A percentile compares a stretch with the other conserved stretches of the same genome.
Evolutionary conservation across 1,140 invertebrate genomes (phyloP).

Genomic region (Euura saliciscinereae): DNA sequence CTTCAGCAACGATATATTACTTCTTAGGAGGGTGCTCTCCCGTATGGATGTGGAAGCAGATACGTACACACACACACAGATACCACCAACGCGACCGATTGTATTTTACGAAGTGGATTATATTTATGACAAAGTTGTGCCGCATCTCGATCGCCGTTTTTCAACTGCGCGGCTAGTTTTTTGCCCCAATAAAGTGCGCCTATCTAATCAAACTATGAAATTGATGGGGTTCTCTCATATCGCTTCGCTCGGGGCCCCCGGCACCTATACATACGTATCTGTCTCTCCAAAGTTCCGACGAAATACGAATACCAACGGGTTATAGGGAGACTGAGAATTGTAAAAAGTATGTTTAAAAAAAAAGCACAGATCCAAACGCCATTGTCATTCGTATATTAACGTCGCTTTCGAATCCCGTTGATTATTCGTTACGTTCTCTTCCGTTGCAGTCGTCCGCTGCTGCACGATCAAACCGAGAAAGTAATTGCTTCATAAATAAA

Average conservation of each 20-base stretch:
- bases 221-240: conserved; percentile 41
- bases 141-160: conserved; percentile 33
- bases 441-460: background rate
- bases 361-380: background rate
- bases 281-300: conserved; percentile 22
- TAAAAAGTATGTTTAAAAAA: no score
- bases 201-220: conserved; percentile 46
- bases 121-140: conserved; percentile 48
- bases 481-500: conserved; percentile 1
- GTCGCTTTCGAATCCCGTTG: background rate
- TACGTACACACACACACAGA: no score
- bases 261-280: conserved; percentile 17
- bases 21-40: no score
- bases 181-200: conserved; percentile 43
- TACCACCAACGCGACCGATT: conserved; percentile 15
- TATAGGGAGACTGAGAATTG: no score
- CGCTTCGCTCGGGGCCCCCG: conserved; percentile 24
- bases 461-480: background rate
- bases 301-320: background rate
- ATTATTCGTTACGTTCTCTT: background rate
- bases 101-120: conserved; percentile 44
- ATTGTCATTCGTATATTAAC: conserved; percentile 7
- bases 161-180: conserved; percentile 29
- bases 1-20: no score
- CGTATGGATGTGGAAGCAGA: no score